A percentile compares a stretch with the other conserved stretches of the same genome.
These are phyloP conservation scores for Periplaneta americana DNA, from an alignment of 1,140 invertebrate species.

Conservation along the genomic window DNA sequence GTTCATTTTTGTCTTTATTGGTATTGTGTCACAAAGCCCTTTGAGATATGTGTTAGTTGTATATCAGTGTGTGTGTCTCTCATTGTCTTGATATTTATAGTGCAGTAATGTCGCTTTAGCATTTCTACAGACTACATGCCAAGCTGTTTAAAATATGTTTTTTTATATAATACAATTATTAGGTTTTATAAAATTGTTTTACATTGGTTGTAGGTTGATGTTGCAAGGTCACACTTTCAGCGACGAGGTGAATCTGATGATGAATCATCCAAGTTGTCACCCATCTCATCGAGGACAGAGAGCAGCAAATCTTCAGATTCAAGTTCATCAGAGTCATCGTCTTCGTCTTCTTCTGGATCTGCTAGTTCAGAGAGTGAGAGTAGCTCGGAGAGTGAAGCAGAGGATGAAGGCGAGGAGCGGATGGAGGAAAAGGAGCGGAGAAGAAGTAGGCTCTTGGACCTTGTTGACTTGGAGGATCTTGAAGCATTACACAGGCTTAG, in stretches of 20 bases:
- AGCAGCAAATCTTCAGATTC: slow-evolving; percentile 5
- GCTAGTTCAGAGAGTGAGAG: slow-evolving; percentile 4
- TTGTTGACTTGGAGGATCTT: slow-evolving; percentile 3
- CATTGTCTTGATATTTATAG: too few relatives aligned
- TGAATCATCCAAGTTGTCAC: slow-evolving; percentile 29
- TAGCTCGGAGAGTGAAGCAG: slow-evolving; percentile 23
- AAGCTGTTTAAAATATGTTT: too few relatives aligned
- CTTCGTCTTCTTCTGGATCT: slow-evolving; percentile 19
- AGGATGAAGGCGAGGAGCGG: slow-evolving; percentile 25
- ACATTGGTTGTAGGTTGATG: neutral
- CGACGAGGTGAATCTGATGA: slow-evolving; percentile 28
- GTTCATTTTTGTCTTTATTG: too few relatives aligned
- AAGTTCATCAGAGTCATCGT: slow-evolving; percentile 10
- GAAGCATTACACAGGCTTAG: slow-evolving; percentile 13
- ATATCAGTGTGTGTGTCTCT: too few relatives aligned
- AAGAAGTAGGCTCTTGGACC: slow-evolving; percentile 17
- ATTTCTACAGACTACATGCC: too few relatives aligned
- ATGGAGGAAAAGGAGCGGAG: slow-evolving; percentile 34
- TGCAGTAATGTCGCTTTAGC: too few relatives aligned
- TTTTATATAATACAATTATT: too few relatives aligned
- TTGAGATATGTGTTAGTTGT: too few relatives aligned
- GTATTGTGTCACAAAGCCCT: too few relatives aligned
- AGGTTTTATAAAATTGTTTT: too few relatives aligned
- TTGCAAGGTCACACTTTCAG: neutral
- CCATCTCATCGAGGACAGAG: slow-evolving; percentile 31